Conservation (phyloP, 2,888 invertebrate genomes). For the Pelosia muscerda region DNA sequence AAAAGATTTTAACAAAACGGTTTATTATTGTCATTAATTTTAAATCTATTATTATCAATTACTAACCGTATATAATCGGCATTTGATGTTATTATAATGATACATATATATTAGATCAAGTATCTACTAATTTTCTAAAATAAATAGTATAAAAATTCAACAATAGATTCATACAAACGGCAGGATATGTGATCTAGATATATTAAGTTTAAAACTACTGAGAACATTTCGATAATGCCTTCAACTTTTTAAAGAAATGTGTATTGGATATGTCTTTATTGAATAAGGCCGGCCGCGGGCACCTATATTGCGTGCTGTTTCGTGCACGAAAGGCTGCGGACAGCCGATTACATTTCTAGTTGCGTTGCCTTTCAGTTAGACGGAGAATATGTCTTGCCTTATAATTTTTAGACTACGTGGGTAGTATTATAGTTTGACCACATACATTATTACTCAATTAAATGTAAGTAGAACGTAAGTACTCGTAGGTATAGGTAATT, state of each 20-base stretch:
- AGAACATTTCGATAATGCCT: neutral
- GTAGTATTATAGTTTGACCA: neutral
- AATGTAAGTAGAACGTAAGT: too few relatives aligned
- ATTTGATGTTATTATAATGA: constrained; percentile 19
- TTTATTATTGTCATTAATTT: constrained; percentile 9
- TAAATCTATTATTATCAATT: neutral
- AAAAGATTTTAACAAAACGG: constrained; percentile 27
- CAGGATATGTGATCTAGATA: constrained; percentile 46
- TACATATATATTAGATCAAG: too few relatives aligned
- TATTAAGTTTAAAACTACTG: constrained; percentile 3
- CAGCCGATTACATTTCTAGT: neutral
- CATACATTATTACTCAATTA: too few relatives aligned
- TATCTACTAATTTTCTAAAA: constrained; percentile 22
- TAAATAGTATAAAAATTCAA: constrained; percentile 43
- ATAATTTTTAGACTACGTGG: neutral
- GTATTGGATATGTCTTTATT: constrained; percentile 10
- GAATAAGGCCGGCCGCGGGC: neutral
- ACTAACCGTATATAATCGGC: constrained; percentile 30
- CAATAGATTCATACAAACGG: constrained; percentile 43
- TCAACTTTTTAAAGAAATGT: neutral
- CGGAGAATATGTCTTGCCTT: neutral
- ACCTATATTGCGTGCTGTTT: too few relatives aligned
- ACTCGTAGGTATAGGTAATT: too few relatives aligned
- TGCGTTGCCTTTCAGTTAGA: neutral
- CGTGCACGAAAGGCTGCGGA: neutral